These are phyloP conservation scores for Emys orbicularis DNA, from an alignment of 2,797 vertebrate genomes.

Conservation along the genomic window DNA sequence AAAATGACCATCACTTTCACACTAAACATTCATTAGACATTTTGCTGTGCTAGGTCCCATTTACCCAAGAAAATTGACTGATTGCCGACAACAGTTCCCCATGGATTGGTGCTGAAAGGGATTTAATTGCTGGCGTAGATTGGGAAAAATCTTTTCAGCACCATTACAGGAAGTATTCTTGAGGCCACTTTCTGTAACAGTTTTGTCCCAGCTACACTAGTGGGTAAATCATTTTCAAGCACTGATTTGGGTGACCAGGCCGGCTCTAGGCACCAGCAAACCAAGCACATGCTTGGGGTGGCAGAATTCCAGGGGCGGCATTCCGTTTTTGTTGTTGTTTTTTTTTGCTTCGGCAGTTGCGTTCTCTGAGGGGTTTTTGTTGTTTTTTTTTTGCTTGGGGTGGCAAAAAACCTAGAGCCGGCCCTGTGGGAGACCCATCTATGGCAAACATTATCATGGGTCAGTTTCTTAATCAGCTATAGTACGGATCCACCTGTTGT, in stretches of 20 bases:
- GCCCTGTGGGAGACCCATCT: background rate
- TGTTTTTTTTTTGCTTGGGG: too few relatives aligned
- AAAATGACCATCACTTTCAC: background rate
- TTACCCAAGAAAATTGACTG: background rate
- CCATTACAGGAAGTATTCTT: background rate
- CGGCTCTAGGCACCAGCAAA: too few relatives aligned
- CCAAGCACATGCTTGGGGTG: too few relatives aligned
- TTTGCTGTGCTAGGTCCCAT: background rate
- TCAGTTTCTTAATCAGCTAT: background rate
- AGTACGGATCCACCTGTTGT: background rate
- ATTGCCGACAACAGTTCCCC: background rate
- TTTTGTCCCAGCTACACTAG: rapidly evolving
- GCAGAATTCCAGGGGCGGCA: too few relatives aligned
- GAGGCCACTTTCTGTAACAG: background rate
- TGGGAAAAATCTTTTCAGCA: background rate
- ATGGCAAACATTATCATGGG: background rate
- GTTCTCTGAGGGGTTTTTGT: too few relatives aligned
- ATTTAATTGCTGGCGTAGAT: rapidly evolving
- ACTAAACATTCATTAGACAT: background rate
- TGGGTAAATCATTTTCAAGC: background rate
- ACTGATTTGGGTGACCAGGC: rapidly evolving
- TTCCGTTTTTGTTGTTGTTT: too few relatives aligned
- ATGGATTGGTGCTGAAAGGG: background rate
- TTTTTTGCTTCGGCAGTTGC: too few relatives aligned
- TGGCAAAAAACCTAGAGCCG: too few relatives aligned